Conservation (phyloP, 2,113 vertebrate species). For the Bujurquina vittata region DNA sequence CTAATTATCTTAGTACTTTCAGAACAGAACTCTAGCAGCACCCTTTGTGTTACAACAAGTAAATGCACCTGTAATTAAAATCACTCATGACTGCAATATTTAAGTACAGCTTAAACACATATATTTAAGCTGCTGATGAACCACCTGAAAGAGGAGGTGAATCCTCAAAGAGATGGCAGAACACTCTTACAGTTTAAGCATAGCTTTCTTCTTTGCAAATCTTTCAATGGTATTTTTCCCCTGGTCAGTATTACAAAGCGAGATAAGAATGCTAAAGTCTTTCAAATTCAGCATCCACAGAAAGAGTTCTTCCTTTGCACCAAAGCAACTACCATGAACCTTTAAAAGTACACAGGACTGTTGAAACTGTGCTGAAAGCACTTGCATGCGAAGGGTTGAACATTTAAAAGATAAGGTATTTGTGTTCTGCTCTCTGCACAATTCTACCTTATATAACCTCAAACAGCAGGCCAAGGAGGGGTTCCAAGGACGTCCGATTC, state of each 20-base stretch:
- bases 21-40: too few species aligned
- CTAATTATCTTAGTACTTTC: too few species aligned
- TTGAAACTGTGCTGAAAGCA: neutral
- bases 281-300: neutral
- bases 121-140: neutral
- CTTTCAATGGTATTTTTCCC: neutral
- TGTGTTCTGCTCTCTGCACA: neutral
- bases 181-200: neutral
- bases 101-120: neutral
- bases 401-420: neutral
- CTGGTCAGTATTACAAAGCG: neutral
- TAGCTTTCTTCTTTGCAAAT: neutral
- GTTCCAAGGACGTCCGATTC: neutral
- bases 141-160: neutral
- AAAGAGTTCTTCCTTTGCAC: neutral
- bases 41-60: too few species aligned
- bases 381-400: neutral
- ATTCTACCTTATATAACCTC: slow-evolving; percentile 42
- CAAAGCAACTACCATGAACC: neutral
- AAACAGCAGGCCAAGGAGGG: neutral
- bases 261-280: neutral
- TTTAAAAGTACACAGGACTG: neutral
- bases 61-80: too few species aligned
- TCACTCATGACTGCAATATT: too few species aligned
- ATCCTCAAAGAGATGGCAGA: neutral